Conservation (phyloP, 2,888 invertebrate genomes). For the Rhabditoides inermis region DNA sequence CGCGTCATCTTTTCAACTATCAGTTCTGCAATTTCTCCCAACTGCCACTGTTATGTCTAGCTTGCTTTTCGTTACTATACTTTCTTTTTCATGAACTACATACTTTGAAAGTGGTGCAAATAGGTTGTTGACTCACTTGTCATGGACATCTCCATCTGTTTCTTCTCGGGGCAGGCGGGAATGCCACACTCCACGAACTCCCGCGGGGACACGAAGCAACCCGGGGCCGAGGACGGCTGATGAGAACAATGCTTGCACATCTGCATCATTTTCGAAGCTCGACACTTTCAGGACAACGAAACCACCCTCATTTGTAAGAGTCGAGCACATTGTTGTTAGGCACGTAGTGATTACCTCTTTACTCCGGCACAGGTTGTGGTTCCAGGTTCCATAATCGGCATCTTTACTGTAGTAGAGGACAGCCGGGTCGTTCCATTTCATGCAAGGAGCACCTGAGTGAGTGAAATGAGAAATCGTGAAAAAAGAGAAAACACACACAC, state of each 20-base stretch:
- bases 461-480: too few relatives aligned
- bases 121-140: too few relatives aligned
- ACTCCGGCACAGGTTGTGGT: constrained; percentile 26
- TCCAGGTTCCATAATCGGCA: constrained; percentile 6
- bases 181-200: constrained; percentile 1
- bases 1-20: too few relatives aligned
- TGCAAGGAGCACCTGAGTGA: constrained; percentile 24
- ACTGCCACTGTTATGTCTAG: neutral
- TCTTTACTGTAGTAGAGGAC: constrained; percentile 15
- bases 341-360: too few relatives aligned
- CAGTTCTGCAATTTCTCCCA: neutral
- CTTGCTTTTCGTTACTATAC: too few relatives aligned
- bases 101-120: neutral
- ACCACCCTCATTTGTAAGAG: too few relatives aligned
- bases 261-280: neutral
- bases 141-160: too few relatives aligned
- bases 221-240: too few relatives aligned
- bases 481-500: too few relatives aligned
- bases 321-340: too few relatives aligned
- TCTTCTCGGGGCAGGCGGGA: constrained; percentile 6
- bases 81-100: too few relatives aligned
- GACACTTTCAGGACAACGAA: neutral
- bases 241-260: neutral
- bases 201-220: constrained; percentile 1
- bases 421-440: constrained; percentile 35